Conservation (phyloP, 2,888 invertebrate genomes). For the Malachius bipustulatus region DNA sequence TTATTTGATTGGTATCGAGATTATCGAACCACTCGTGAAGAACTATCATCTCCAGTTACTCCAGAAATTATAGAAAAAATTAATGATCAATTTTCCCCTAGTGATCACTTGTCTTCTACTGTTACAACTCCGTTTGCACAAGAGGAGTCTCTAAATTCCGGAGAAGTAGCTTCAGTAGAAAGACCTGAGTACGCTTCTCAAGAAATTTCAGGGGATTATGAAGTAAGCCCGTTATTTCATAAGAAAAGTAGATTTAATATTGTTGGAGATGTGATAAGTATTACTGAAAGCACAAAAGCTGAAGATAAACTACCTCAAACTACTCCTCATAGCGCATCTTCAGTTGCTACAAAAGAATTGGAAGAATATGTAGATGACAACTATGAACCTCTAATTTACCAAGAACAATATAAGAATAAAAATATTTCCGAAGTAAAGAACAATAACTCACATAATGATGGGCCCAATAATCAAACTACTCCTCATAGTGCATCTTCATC, state of each 20-base stretch:
- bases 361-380: conserved; percentile 33
- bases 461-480: too few relatives aligned
- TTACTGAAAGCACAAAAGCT: conserved; percentile 2
- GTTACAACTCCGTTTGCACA: too few relatives aligned
- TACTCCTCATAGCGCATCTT: background rate
- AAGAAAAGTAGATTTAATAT: conserved; percentile 21
- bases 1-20: conserved; percentile 33
- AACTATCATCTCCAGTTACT: conserved; percentile 24
- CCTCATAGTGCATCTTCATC: too few relatives aligned
- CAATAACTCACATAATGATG: too few relatives aligned
- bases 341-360: conserved; percentile 8
- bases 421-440: too few relatives aligned
- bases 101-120: too few relatives aligned
- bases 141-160: too few relatives aligned
- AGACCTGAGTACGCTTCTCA: background rate
- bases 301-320: background rate
- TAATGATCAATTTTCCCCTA: conserved; percentile 23
- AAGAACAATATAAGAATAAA: conserved; percentile 4
- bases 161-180: background rate
- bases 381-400: conserved; percentile 27
- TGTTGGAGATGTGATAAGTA: conserved; percentile 17
- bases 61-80: conserved; percentile 30
- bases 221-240: conserved; percentile 18
- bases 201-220: conserved; percentile 7
- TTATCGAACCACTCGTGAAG: conserved; percentile 22